phyloP scores from a whole-genome alignment of 2,113 vertebrate genomes.

The human region GRCh38 chr2:178844501-178845000 shows the following conservation, averaged over 20 bases:
- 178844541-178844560: not conserved
- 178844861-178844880: not conserved
- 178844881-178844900: slow-evolving; percentile 5
- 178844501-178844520: not conserved
- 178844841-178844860: not conserved
- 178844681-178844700: not conserved
- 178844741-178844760: not conserved
- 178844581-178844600: not conserved
- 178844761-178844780: not conserved
- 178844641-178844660: not conserved
- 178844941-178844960: not conserved
- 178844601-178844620: not conserved
- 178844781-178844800: not conserved
- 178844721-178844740: not conserved
- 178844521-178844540: not conserved
- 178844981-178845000: not conserved
- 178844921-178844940: slow-evolving; percentile 18
- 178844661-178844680: not conserved
- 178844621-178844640: not conserved
- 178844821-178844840: not conserved
- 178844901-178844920: slow-evolving; percentile 37
- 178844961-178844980: not conserved
- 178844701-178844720: not conserved
- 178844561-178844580: not conserved
- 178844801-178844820: slow-evolving; percentile 1